Conservation (phyloP, 64 coral and sea anemone species). For the Astreopora myriophthalma region DNA sequence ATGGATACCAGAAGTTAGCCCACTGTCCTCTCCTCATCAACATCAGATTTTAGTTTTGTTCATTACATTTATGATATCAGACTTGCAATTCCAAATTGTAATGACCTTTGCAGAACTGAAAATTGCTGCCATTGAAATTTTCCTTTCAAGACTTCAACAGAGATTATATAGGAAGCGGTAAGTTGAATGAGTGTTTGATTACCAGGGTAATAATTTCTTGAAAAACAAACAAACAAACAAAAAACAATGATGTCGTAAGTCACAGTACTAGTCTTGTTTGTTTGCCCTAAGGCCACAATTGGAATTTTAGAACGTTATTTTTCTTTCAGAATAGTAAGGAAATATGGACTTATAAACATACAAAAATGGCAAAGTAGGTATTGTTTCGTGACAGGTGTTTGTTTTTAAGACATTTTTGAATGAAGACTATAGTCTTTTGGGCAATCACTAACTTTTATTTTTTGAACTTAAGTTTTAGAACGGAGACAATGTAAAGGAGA, state of each 20-base stretch:
- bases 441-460: background rate
- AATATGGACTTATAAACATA: conserved; percentile 92
- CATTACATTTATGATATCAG: too few species aligned
- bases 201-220: background rate
- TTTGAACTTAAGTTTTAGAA: conserved; percentile 62
- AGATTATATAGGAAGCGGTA: conserved; percentile 89
- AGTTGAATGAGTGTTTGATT: background rate
- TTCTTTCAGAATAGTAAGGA: conserved; percentile 76
- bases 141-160: conserved; percentile 74
- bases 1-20: too few species aligned
- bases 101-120: conserved; percentile 75
- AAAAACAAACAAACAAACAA: background rate
- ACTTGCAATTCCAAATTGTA: background rate
- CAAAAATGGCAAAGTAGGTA: conserved; percentile 87
- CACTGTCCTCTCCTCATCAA: too few species aligned
- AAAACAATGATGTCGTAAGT: too few species aligned
- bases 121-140: conserved; percentile 91
- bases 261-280: background rate
- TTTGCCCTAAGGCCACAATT: background rate
- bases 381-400: background rate
- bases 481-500: conserved; percentile 70
- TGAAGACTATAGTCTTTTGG: background rate
- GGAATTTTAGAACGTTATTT: background rate
- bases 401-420: background rate
- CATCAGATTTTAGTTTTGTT: too few species aligned